Evolutionary conservation across 37 sponge, comb jelly and placozoan genomes (phyloP).

Genomic region (Sycon ciliatum): DNA sequence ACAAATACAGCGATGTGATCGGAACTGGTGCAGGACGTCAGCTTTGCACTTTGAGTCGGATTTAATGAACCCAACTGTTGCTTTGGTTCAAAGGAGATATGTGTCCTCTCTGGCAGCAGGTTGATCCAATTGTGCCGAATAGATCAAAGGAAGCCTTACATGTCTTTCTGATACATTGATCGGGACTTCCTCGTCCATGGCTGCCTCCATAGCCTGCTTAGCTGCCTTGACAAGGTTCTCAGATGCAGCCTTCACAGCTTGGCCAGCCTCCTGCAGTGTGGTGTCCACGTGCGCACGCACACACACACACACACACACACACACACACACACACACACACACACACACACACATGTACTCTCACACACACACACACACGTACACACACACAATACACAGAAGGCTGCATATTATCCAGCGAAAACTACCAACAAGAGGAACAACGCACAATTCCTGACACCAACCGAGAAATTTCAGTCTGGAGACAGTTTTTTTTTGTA

Average conservation of each 20-base stretch:
- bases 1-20: too few species aligned
- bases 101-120: too few species aligned
- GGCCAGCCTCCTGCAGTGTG: conserved; percentile 64
- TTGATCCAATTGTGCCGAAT: too few species aligned
- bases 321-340: conserved; percentile 5
- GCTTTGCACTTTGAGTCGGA: too few species aligned
- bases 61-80: too few species aligned
- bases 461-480: conserved; percentile 1
- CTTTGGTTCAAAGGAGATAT: too few species aligned
- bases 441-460: not conserved
- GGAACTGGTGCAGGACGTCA: too few species aligned
- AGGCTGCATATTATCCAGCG: not conserved
- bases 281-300: not conserved
- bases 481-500: too few species aligned
- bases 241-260: conserved; percentile 82
- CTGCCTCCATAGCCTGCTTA: conserved; percentile 37
- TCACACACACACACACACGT: not conserved
- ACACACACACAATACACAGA: not conserved
- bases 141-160: too few species aligned
- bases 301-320: conserved; percentile 5
- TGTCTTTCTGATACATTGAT: too few species aligned
- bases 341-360: not conserved
- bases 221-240: conserved; percentile 81
- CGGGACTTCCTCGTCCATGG: not conserved
- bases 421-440: not conserved